These are phyloP conservation scores for Osmerus mordax DNA, from an alignment of 2,113 vertebrate species.

Conservation along the genomic window DNA sequence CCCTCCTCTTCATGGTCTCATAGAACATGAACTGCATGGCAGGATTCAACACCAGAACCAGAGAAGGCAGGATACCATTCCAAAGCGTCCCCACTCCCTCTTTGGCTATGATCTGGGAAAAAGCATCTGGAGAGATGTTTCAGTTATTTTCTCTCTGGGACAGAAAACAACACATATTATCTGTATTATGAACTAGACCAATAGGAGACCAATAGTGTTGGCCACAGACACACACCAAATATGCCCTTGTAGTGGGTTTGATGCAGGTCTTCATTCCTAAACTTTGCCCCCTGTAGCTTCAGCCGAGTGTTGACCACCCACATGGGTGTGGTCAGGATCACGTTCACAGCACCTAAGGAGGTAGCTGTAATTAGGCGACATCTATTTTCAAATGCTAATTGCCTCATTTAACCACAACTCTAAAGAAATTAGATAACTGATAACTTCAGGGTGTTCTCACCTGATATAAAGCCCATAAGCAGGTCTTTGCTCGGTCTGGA, in stretches of 20 bases:
- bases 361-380: background rate
- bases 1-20: constrained; percentile 76
- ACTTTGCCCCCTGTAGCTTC: constrained; percentile 79
- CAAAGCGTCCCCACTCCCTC: constrained; percentile 74
- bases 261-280: constrained; percentile 74
- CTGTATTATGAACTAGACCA: too few relatives aligned
- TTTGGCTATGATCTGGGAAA: constrained; percentile 71
- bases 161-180: too few relatives aligned
- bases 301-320: constrained; percentile 82
- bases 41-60: constrained; percentile 77
- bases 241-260: constrained; percentile 78
- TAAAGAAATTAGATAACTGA: background rate
- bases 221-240: constrained; percentile 59
- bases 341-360: constrained; percentile 71
- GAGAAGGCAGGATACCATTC: constrained; percentile 75
- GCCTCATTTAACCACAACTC: background rate
- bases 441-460: constrained; percentile 37
- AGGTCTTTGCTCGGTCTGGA: constrained; percentile 69
- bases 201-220: too few relatives aligned
- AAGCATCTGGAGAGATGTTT: constrained; percentile 63
- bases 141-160: too few relatives aligned
- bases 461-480: constrained; percentile 73
- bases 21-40: constrained; percentile 80
- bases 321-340: constrained; percentile 78
- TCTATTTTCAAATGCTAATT: background rate